Evolutionary conservation across 2,797 vertebrate genomes (phyloP).

Genomic region (Setipinna tenuifilis): DNA sequence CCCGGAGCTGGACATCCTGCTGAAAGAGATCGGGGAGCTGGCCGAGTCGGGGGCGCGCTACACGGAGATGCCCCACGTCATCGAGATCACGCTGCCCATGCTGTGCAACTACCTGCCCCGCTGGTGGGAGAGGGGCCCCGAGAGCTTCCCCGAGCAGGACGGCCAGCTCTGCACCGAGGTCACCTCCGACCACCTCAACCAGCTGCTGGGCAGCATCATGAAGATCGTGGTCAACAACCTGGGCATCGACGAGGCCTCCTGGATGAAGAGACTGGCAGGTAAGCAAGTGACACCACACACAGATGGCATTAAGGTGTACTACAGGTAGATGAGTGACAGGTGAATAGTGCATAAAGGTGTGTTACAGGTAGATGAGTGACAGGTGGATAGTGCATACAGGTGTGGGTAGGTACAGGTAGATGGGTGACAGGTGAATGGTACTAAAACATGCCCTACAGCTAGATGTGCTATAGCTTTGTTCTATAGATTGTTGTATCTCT

Average conservation of each 20-base stretch:
- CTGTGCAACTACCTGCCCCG: conserved; percentile 93
- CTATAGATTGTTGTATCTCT: no score
- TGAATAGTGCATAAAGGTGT: no score
- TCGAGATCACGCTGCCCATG: conserved; percentile 95
- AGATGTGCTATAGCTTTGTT: no score
- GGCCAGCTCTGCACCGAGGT: conserved; percentile 81
- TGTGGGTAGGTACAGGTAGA: no score
- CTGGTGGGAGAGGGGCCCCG: conserved; percentile 91
- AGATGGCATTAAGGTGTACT: neutral
- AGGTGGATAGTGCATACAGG: no score
- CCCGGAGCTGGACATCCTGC: conserved; percentile 83
- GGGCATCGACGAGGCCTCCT: conserved; percentile 94
- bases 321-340: no score
- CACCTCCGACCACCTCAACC: conserved; percentile 90
- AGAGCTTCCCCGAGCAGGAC: conserved; percentile 79
- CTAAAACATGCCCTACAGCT: no score
- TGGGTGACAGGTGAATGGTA: no score
- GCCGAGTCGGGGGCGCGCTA: conserved; percentile 94
- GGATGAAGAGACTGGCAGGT: conserved; percentile 98
- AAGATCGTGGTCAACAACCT: conserved; percentile 95
- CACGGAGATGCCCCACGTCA: conserved; percentile 96
- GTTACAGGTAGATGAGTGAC: no score
- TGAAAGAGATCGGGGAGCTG: conserved; percentile 88
- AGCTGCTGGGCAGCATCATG: conserved; percentile 92
- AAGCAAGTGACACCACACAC: conserved; percentile 47